phyloP scores from a whole-genome alignment of 2,113 vertebrate species.

The Apteryx mantelli region DNA sequence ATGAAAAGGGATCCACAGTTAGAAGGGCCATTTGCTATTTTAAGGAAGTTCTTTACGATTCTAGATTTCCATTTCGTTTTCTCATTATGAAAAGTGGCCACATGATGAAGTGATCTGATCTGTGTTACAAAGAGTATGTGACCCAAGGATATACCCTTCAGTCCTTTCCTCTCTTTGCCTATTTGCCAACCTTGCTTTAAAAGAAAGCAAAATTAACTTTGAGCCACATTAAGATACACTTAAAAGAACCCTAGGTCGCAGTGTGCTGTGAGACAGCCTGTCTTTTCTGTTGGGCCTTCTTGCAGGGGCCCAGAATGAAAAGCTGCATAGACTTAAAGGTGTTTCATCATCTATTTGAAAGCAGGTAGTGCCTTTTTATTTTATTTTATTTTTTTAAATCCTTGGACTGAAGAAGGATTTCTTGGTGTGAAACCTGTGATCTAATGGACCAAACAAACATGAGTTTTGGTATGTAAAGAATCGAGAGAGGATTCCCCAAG shows the following conservation, averaged over 20 bases:
- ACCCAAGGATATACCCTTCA: neutral
- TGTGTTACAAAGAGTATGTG: neutral
- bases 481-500: neutral
- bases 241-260: slow-evolving; percentile 16
- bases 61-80: neutral
- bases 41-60: neutral
- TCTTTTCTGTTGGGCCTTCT: slow-evolving; percentile 1
- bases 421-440: neutral
- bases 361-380: slow-evolving; percentile 16
- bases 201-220: slow-evolving; percentile 46
- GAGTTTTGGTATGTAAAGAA: slow-evolving; percentile 9
- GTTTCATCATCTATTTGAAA: slow-evolving; percentile 43
- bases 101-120: neutral
- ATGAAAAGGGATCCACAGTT: neutral
- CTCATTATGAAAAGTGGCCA: neutral
- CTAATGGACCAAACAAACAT: neutral
- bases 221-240: neutral
- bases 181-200: slow-evolving; percentile 52
- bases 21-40: neutral
- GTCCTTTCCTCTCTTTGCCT: neutral
- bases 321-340: neutral
- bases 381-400: too few relatives aligned
- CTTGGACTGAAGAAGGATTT: slow-evolving; percentile 5
- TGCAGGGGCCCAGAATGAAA: slow-evolving; percentile 27
- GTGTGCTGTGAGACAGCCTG: neutral